These are phyloP conservation scores for Orgyia antiqua DNA, from an alignment of 2,888 invertebrate species.

Conservation along the genomic window DNA sequence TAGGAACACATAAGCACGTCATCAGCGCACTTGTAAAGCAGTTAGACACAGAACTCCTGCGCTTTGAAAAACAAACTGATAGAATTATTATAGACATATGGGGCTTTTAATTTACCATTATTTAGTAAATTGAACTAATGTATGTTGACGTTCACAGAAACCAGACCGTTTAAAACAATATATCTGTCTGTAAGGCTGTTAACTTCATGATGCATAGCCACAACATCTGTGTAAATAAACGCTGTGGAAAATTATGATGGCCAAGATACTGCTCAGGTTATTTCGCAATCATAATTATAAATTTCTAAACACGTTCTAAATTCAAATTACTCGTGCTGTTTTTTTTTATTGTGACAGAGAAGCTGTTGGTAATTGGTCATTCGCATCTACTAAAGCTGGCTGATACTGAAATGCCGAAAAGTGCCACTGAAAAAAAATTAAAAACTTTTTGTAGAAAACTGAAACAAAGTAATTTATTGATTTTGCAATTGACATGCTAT, in stretches of 20 bases:
- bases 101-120: constrained; percentile 46
- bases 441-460: no score
- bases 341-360: no score
- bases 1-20: constrained; percentile 36
- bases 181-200: constrained; percentile 46
- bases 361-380: no score
- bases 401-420: no score
- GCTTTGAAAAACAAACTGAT: constrained; percentile 42
- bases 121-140: constrained; percentile 55
- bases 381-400: no score
- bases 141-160: constrained; percentile 59
- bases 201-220: constrained; percentile 27
- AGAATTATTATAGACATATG: constrained; percentile 47
- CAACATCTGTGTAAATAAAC: constrained; percentile 56
- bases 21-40: constrained; percentile 28
- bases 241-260: constrained; percentile 35
- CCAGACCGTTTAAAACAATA: constrained; percentile 44
- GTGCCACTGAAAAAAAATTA: no score
- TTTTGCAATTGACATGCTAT: no score
- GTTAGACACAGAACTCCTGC: constrained; percentile 20
- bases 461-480: no score
- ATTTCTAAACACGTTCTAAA: constrained; percentile 7
- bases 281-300: constrained; percentile 18
- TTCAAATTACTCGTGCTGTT: neutral
- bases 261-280: constrained; percentile 14